A percentile compares a stretch with the other conserved stretches of the same genome.
Evolutionary conservation across 2,113 vertebrate species (phyloP).

Genomic region (Suncus etruscus): DNA sequence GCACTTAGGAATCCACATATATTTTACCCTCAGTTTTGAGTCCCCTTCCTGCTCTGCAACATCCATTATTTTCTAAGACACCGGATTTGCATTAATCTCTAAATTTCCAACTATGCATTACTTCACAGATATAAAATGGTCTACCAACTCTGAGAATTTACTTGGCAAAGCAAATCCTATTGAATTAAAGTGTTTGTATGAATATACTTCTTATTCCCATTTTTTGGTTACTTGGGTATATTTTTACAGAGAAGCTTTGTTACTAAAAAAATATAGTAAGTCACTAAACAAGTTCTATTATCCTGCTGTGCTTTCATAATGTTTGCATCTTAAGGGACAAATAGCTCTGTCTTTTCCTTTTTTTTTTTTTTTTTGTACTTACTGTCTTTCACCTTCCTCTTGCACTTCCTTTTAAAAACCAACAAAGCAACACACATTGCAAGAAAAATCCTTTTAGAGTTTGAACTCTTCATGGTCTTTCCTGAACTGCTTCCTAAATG

Average conservation of each 20-base stretch:
- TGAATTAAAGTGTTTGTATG: conserved; percentile 6
- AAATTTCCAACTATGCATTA: conserved; percentile 19
- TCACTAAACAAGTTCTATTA: neutral
- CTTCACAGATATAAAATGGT: neutral
- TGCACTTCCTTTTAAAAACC: neutral
- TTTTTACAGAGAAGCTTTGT: neutral
- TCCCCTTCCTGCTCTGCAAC: neutral
- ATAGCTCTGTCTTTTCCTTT: too few relatives aligned
- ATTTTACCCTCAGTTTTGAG: neutral
- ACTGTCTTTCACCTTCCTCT: neutral
- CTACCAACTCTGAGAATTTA: conserved; percentile 5
- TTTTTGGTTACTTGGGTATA: neutral
- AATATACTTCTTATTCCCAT: neutral
- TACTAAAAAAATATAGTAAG: neutral
- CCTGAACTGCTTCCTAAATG: neutral
- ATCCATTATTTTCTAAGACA: neutral
- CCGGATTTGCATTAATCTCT: neutral
- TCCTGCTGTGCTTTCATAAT: neutral
- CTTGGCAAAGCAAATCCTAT: neutral
- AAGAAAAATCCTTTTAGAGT: neutral
- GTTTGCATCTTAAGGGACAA: neutral
- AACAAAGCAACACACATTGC: neutral
- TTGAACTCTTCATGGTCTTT: neutral
- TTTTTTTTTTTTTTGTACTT: neutral
- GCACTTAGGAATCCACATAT: neutral